Percentiles rank a stretch among this genome's conserved stretches.
Evolutionary conservation across 2,113 vertebrate species (phyloP).

Genomic region (Atlantisia rogersi): DNA sequence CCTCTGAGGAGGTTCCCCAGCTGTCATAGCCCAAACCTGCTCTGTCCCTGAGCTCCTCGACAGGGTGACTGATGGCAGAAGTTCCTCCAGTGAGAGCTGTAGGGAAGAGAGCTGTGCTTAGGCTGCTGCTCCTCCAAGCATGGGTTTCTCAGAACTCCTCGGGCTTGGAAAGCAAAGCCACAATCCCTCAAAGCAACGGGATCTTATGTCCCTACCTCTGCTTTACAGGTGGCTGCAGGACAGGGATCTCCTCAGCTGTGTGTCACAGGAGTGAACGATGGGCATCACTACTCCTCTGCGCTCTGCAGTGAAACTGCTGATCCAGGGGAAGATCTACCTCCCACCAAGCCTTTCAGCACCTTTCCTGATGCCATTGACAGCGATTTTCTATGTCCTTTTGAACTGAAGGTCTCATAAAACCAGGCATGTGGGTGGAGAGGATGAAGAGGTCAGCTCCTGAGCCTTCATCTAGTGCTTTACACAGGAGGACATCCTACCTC

Average conservation of each 20-base stretch:
- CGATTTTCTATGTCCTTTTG: background rate
- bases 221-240: background rate
- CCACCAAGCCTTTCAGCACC: background rate
- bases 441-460: background rate
- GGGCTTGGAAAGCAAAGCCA: background rate
- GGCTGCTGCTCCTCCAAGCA: background rate
- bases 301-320: background rate
- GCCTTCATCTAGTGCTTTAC: background rate
- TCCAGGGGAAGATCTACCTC: background rate
- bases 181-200: background rate
- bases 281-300: background rate
- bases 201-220: background rate
- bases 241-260: background rate
- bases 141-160: background rate
- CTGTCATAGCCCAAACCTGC: background rate
- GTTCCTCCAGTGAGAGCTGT: background rate
- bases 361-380: background rate
- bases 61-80: background rate
- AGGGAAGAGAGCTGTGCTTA: background rate
- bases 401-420: background rate
- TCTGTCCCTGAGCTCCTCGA: background rate
- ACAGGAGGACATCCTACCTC: background rate
- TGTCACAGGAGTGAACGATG: rapidly evolving
- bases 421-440: background rate
- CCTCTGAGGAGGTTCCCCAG: background rate